These are phyloP conservation scores for Plutella xylostella DNA, from an alignment of 2,888 invertebrate genomes.

Conservation along the genomic window DNA sequence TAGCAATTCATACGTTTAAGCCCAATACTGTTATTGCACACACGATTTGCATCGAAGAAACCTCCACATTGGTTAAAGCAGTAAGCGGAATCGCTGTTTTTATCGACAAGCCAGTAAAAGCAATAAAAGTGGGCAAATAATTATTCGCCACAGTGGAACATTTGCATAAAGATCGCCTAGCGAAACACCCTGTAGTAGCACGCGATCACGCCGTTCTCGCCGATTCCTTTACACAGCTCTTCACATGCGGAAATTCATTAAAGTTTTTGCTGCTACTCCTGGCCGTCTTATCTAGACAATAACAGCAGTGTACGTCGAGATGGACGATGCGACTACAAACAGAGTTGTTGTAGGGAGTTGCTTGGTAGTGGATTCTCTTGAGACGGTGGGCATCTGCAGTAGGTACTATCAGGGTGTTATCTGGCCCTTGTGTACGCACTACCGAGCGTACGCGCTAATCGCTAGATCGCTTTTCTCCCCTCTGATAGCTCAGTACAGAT, in stretches of 20 bases:
- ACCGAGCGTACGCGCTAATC: conserved; percentile 51
- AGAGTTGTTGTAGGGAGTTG: conserved; percentile 10
- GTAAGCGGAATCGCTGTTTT: conserved; percentile 9
- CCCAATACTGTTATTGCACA: background rate
- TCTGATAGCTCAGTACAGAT: conserved; percentile 32
- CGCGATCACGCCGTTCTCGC: conserved; percentile 19
- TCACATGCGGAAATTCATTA: conserved; percentile 42
- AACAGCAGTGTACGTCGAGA: conserved; percentile 39
- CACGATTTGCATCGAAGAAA: background rate
- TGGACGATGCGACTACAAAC: conserved; percentile 13
- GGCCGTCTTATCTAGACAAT: conserved; percentile 27
- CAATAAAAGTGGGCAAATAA: conserved; percentile 46
- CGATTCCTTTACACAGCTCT: conserved; percentile 20
- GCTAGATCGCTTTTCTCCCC: conserved; percentile 44
- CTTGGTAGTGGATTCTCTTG: conserved; percentile 12
- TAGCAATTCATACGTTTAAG: background rate
- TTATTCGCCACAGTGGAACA: conserved; percentile 34
- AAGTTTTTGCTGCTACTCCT: conserved; percentile 35
- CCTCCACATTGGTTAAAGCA: background rate
- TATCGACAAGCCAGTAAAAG: conserved; percentile 24
- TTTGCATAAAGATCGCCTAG: conserved; percentile 36
- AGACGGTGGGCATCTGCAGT: conserved; percentile 28
- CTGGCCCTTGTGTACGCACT: conserved; percentile 29
- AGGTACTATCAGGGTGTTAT: conserved; percentile 21
- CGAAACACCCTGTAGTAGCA: background rate